A percentile compares a stretch with the other conserved stretches of the same genome.
phyloP scores from a whole-genome alignment of 2,888 invertebrate genomes.

The Lobophora halterata region DNA sequence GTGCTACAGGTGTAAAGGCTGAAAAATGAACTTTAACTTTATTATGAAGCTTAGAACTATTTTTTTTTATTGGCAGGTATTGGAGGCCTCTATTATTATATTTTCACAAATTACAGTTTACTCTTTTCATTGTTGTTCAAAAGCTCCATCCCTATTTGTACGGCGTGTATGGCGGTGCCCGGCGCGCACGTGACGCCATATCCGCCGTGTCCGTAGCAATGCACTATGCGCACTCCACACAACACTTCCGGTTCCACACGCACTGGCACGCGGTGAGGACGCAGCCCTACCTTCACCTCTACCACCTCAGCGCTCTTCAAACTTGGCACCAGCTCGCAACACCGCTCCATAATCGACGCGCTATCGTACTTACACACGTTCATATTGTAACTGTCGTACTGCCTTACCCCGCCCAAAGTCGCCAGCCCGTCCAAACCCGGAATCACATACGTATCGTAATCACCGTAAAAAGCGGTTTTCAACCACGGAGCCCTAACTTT shows the following conservation, averaged over 20 bases:
- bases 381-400: conserved; percentile 88
- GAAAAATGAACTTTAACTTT: too few relatives aligned
- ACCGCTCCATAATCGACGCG: conserved; percentile 88
- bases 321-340: conserved; percentile 87
- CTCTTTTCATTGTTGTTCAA: conserved; percentile 52
- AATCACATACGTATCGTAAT: conserved; percentile 92
- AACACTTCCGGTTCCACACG: conserved; percentile 85
- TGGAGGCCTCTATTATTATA: too few relatives aligned
- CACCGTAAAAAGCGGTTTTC: conserved; percentile 92
- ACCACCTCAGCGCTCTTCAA: conserved; percentile 81
- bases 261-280: conserved; percentile 89
- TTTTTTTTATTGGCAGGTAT: too few relatives aligned
- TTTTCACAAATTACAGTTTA: conserved; percentile 65
- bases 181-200: conserved; percentile 95
- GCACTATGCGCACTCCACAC: conserved; percentile 83
- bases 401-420: conserved; percentile 92
- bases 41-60: too few relatives aligned
- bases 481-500: conserved; percentile 94
- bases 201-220: conserved; percentile 97
- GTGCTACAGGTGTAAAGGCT: too few relatives aligned
- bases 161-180: conserved; percentile 90
- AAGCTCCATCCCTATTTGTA: conserved; percentile 83
- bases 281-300: conserved; percentile 86
- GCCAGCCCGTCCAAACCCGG: conserved; percentile 87
- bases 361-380: conserved; percentile 86